Evolutionary conservation across 2,888 invertebrate genomes (phyloP), one percentile per base, ranked within the genome.

Genomic region (Pyrgus malvae): DNA sequence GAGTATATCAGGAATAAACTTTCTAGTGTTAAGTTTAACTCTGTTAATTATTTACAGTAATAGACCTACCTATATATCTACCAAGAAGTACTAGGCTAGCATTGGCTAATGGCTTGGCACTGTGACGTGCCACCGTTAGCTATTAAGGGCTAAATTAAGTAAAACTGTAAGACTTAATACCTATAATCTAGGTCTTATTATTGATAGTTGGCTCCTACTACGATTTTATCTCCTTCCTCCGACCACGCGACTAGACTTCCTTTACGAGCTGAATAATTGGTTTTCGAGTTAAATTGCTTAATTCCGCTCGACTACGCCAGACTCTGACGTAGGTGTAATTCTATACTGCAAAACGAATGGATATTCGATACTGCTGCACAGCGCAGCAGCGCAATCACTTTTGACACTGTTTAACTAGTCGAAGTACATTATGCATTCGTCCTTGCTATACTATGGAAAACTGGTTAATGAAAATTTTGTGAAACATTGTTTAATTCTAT

Each of bases 271-370:
- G 49, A 55, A 58, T 56, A 57, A 59, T 63, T 63, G 59, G 56
- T 71, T 72, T 75, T 74, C 68, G 72, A 74, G 72, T 78, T 78
- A 78, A 80, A 74, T 74, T 68, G 69, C 71, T 81, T 80, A 76
- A 80, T 82, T 80, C 76, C 76, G 70, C 72, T 65, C 67, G 75
- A 70, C 59, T 78, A 72, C 67, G 64, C 70, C 65, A 66, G 65
- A 63, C 66, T 66, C 67, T 66, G 72, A 66, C 69, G 68, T 64
- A 67, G 62, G 61, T 68, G 86, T 78, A 85, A 88, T 75, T 61
- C 73, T 69, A 87, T 79, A 81, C 71, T 57, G 61, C 68, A 67
- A 76, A 77, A 80, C 73, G 61, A 78, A 76, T 70, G 66, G 87
- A 74, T 69, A 88, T 68, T 70, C 65, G 80, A 88, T 83, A 86